Conservation (phyloP, 2,888 invertebrate genomes). For the Ochropleura plecta region DNA sequence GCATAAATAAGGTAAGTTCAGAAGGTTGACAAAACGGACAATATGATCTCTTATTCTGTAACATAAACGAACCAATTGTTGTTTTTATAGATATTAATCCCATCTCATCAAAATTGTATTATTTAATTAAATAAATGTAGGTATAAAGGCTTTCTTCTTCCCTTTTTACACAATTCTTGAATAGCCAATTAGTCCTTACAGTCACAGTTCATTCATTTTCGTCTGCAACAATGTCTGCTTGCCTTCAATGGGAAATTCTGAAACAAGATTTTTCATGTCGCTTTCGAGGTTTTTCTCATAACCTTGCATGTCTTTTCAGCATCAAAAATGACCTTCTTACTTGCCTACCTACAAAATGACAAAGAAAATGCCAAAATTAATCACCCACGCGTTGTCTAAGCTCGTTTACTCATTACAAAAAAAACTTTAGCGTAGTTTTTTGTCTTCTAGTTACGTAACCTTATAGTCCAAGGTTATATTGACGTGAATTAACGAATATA, state of each 20-base stretch:
- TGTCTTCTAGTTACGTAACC: constrained; percentile 43
- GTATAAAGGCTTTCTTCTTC: too few relatives aligned
- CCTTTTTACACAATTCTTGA: not conserved
- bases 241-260: too few relatives aligned
- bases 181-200: not conserved
- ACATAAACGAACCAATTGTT: too few relatives aligned
- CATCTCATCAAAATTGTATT: too few relatives aligned
- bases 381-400: constrained; percentile 28
- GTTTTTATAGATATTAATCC: too few relatives aligned
- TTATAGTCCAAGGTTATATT: constrained; percentile 40
- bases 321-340: not conserved
- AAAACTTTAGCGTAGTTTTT: constrained; percentile 52
- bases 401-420: constrained; percentile 34
- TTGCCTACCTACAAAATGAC: not conserved
- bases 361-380: constrained; percentile 11
- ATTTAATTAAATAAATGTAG: too few relatives aligned
- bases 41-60: too few relatives aligned
- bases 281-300: not conserved
- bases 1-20: too few relatives aligned
- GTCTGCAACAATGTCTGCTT: not conserved
- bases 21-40: too few relatives aligned
- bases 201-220: not conserved
- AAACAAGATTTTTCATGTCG: not conserved
- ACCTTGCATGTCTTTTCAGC: not conserved
- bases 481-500: constrained; percentile 9